Evolutionary conservation across 2,113 vertebrate species (phyloP).

Genomic region (Clarias macrocephalus): DNA sequence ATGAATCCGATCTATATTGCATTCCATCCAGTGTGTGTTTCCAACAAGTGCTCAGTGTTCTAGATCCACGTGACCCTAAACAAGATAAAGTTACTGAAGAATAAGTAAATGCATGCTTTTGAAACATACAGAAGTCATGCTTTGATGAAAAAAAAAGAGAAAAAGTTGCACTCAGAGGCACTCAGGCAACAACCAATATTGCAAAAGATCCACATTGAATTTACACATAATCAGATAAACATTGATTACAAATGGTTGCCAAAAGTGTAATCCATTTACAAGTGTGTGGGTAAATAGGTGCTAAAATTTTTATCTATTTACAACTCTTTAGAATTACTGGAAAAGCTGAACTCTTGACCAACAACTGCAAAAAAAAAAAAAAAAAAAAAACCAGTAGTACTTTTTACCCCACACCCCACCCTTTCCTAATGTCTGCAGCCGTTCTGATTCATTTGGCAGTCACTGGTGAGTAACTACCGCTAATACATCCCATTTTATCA

Average conservation of each 20-base stretch:
- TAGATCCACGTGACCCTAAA: neutral
- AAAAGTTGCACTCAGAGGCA: neutral
- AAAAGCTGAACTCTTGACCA: constrained; percentile 23
- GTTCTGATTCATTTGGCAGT: constrained; percentile 48
- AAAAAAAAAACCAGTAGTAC: neutral
- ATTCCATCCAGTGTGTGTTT: neutral
- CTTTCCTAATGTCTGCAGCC: constrained; percentile 20
- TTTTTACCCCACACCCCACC: neutral
- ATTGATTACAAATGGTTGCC: constrained; percentile 24
- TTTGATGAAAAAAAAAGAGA: neutral
- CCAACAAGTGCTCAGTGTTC: neutral
- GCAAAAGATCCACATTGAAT: constrained; percentile 18
- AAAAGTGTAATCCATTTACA: constrained; percentile 14
- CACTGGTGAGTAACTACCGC: constrained; percentile 38
- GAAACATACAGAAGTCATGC: neutral
- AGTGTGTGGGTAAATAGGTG: constrained; percentile 6
- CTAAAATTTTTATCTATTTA: constrained; percentile 12
- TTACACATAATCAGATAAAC: constrained; percentile 8
- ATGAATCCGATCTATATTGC: neutral
- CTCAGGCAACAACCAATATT: constrained; percentile 3
- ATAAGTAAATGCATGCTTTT: neutral
- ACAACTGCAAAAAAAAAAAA: neutral
- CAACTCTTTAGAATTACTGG: constrained; percentile 10
- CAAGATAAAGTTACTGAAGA: neutral
- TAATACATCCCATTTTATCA: constrained; percentile 22